Conservation (phyloP, 2,797 vertebrate species). For the Sphenopsis melanotis region DNA sequence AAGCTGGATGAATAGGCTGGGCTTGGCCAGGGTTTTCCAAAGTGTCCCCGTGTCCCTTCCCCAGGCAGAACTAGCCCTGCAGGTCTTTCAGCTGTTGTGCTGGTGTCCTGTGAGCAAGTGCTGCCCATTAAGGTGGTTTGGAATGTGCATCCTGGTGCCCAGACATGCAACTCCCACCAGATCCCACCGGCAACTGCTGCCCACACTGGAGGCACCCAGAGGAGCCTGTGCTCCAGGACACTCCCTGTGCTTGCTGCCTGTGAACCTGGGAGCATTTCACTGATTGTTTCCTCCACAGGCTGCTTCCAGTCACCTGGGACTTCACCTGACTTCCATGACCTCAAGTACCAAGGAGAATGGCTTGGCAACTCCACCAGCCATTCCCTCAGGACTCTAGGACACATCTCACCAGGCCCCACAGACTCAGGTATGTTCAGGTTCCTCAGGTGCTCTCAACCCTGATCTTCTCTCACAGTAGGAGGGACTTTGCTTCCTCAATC, state of each 20-base stretch:
- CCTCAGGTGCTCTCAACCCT: neutral
- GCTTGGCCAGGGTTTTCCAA: neutral
- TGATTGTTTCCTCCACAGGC: neutral
- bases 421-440: neutral
- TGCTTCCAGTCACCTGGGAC: neutral
- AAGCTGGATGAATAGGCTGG: neutral
- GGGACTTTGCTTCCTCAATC: neutral
- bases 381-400: neutral
- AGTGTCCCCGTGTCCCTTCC: fast-evolving
- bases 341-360: neutral
- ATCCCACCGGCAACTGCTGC: neutral
- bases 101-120: neutral
- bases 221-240: neutral
- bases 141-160: neutral
- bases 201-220: neutral
- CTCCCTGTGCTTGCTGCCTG: neutral
- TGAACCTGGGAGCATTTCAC: neutral
- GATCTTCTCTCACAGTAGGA: neutral
- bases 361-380: neutral
- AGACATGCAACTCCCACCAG: fast-evolving
- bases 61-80: neutral
- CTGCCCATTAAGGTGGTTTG: neutral
- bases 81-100: neutral
- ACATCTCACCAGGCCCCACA: neutral
- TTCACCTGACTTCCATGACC: neutral